Evolutionary conservation across 2,797 vertebrate species (phyloP), one percentile per base, ranked within the genome.

Genomic region (Halcyon chelicuti): DNA sequence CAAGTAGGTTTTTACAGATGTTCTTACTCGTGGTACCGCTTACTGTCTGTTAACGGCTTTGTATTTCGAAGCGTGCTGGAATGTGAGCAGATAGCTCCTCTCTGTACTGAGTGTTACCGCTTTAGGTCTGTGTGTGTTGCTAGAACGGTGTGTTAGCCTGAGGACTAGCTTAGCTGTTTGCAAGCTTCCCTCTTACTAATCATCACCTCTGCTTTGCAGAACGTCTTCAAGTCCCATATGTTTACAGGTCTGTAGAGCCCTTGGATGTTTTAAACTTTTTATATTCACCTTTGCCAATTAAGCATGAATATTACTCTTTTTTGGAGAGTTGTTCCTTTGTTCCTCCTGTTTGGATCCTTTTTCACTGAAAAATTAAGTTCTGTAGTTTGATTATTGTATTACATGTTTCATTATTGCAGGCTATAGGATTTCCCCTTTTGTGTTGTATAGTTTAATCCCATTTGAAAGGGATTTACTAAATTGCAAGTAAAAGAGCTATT

Each of bases 131-230:
- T 46, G 63, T 44, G 29, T 86, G 68, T 46, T 74, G 78, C 4
- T 75, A 65, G 90, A 91, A 28, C 0, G 25, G n/a, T 51, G 0
- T 0, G 0, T 61, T 67, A 74, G 40, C 73, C 66, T 33, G 12
- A 68, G 49, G 74, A 76, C 70, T 79, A 88, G n/a, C 13, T 37
- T 21, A 61, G 93, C 58, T 73, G 33, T 78, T 57, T 15, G 35
- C 51, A 68, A 55, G 55, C 75, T 87, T 83, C 58, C 81, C 31
- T 79, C 16, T 75, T 61, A 83, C 84, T 97, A 95, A 96, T 92
- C 67, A 29, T 75, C 29, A 55, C 51, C 55, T 96, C 75, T 90
- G 93, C 96, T 93, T 90, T 86, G 90, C 82, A 96, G 90, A 96
- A 87, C 61, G 55, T 73, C 54, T 77, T 58, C 51, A 21, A 70